Conservation (phyloP, 2,113 vertebrate genomes). For the Telmatochromis sp. region DNA sequence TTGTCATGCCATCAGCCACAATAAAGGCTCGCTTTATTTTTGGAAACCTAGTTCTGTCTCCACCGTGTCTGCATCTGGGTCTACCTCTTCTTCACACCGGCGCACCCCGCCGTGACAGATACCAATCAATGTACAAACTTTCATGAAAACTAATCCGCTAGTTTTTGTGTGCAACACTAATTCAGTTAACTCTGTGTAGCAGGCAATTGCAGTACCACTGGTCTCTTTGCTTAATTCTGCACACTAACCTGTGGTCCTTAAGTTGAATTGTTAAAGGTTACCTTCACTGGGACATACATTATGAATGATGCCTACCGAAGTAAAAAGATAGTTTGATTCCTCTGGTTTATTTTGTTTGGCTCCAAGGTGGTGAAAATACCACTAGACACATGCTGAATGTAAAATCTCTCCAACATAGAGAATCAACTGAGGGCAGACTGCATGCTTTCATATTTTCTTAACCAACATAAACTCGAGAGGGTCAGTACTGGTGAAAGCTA, state of each 20-base stretch:
- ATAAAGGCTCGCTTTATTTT: too few relatives aligned
- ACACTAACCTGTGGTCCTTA: neutral
- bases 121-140: too few relatives aligned
- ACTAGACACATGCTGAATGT: neutral
- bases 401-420: neutral
- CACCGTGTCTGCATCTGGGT: too few relatives aligned
- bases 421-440: neutral
- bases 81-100: too few relatives aligned
- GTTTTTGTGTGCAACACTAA: neutral
- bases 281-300: neutral
- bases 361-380: neutral
- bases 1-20: too few relatives aligned
- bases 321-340: neutral
- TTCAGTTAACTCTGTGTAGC: neutral
- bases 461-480: neutral
- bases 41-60: too few relatives aligned
- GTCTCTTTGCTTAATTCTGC: neutral
- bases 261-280: neutral
- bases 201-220: neutral
- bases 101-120: too few relatives aligned
- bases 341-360: neutral
- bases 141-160: neutral
- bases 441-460: neutral
- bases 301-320: neutral
- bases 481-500: neutral